Base-by-base conservation (phyloP, 2,888 invertebrate species). In the Zaprionus obscuricornis region DNA sequence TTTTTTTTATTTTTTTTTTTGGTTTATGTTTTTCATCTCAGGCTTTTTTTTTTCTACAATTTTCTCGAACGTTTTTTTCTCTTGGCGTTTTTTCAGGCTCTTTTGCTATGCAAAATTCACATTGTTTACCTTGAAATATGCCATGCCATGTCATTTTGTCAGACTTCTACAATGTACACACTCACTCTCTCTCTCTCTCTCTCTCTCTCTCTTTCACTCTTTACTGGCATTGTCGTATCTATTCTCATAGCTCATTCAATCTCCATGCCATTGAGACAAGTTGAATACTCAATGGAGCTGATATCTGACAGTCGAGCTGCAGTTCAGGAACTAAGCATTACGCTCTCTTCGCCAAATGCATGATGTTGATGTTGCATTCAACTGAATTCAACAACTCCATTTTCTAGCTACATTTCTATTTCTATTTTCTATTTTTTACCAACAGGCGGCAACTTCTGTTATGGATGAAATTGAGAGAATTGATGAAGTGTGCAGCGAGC, bases 51-150 rank as follows among this genome's bases (percentile, higher is more conserved):
- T 37, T n/a, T 27, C 10, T 37, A 37, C 45, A n/a, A 34, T 47
- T 14, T n/a, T 37, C n/a, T 2, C 2, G 13, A 27, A 33, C 22
- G 20, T 26, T 18, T 42, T 27, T 43, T 42, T 16, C 29, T 6
- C 13, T n/a, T 11, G n/a, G 3, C 10, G 14, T 46, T 52, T 67
- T 55, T 50, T 50, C 33, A n/a, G n/a, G 43, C 40, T 58, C 47
- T 39, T 46, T 64, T 62, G 40, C 51, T 57, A 69, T 78, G 76
- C 66, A 72, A 66, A 66, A 62, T 64, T 45, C 67, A 62, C 26
- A 56, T 62, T 73, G 84, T 64, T 83, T 84, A 76, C 84, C 78
- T 84, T 78, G 81, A 84, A 81, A 78, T 81, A 59, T 74, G 78
- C 81, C 76, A 59, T 74, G 78, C 81, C 81, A 76, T 76, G 84